Evolutionary conservation across 1,140 invertebrate species (phyloP).

Genomic region (Hermatobates lingyangjiaoensis): DNA sequence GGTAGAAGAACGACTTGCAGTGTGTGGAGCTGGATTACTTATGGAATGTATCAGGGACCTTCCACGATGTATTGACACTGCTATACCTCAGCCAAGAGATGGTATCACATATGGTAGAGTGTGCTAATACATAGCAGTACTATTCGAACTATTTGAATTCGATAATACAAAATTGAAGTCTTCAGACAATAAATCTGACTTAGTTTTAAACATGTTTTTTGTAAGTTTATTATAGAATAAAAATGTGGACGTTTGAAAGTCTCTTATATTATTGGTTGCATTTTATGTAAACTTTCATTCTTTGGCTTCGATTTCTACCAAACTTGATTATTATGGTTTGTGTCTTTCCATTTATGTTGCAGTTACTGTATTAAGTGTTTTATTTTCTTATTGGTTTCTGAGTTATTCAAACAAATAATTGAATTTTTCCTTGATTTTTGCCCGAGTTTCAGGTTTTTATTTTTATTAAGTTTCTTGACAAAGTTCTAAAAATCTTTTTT

Average conservation of each 20-base stretch:
- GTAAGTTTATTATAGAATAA: background rate
- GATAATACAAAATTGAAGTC: conserved; percentile 2
- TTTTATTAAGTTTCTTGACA: background rate
- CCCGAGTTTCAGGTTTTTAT: no score
- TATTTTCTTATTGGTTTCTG: no score
- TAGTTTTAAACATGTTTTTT: background rate
- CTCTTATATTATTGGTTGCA: background rate
- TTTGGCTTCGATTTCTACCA: no score
- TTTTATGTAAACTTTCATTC: background rate
- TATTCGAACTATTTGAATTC: background rate
- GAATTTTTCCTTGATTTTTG: no score
- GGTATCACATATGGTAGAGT: conserved; percentile 46
- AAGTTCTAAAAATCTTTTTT: background rate
- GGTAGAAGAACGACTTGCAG: conserved; percentile 40
- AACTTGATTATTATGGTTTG: no score
- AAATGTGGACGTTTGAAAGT: background rate
- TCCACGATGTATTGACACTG: conserved; percentile 32
- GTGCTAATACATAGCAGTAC: conserved; percentile 1
- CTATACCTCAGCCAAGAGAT: conserved; percentile 34
- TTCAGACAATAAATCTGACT: conserved; percentile 4
- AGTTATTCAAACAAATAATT: no score
- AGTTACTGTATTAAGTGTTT: no score
- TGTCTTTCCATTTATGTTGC: no score
- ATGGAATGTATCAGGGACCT: conserved; percentile 40
- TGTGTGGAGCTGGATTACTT: conserved; percentile 46